Evolutionary conservation across 2,888 invertebrate genomes (phyloP).

Genomic region (Calliphora vomitoria): DNA sequence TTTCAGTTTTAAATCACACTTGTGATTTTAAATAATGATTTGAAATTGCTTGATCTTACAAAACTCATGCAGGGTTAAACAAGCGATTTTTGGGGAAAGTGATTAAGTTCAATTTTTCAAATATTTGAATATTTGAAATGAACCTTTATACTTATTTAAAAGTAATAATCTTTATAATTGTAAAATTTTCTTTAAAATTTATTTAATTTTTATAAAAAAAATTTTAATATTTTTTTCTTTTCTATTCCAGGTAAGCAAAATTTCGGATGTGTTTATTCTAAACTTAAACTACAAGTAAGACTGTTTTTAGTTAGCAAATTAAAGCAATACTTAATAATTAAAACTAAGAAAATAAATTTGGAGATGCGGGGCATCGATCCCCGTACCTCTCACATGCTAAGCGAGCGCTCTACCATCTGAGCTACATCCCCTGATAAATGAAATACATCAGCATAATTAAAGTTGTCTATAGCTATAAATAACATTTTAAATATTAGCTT

Average conservation of each 20-base stretch:
- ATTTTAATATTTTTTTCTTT: neutral
- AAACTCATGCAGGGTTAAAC: too few species aligned
- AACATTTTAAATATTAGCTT: too few species aligned
- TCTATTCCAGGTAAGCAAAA: conserved; percentile 49
- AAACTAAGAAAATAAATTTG: conserved; percentile 66
- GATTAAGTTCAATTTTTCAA: too few species aligned
- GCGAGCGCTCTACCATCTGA: conserved; percentile 84
- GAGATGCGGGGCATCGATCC: conserved; percentile 84
- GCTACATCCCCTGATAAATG: conserved; percentile 71
- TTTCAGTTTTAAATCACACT: too few species aligned
- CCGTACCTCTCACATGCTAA: conserved; percentile 84
- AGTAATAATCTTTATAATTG: too few species aligned
- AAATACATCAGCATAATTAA: too few species aligned
- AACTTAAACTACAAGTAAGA: conserved; percentile 6
- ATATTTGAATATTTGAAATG: too few species aligned
- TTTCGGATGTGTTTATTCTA: neutral
- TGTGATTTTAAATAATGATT: too few species aligned
- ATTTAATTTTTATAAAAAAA: neutral
- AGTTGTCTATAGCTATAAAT: too few species aligned
- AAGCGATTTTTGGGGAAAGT: too few species aligned
- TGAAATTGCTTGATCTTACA: too few species aligned
- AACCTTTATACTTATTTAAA: too few species aligned
- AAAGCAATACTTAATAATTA: neutral
- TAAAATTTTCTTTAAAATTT: neutral
- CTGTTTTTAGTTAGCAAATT: neutral